Percentiles rank a stretch among this genome's conserved stretches.
phyloP scores from a whole-genome alignment of 1,140 invertebrate genomes.

The silkworm (Bombyx mori) region DNA sequence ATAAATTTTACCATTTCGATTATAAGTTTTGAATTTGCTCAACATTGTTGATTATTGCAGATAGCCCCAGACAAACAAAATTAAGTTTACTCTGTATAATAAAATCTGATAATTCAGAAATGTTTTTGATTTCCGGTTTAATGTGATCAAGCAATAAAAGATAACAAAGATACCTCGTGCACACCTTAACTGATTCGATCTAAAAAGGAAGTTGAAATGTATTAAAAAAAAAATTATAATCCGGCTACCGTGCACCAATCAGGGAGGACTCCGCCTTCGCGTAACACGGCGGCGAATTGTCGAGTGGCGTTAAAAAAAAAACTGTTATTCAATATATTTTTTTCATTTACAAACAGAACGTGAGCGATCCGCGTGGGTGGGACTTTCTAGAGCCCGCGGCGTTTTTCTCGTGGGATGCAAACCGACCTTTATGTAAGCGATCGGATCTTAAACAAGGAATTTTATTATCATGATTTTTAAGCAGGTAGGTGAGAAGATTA shows the following conservation, averaged over 20 bases:
- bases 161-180: slow-evolving; percentile 3
- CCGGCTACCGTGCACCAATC: slow-evolving; percentile 55
- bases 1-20: too few relatives aligned
- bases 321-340: slow-evolving; percentile 27
- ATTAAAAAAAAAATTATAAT: slow-evolving; percentile 29
- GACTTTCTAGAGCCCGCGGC: slow-evolving; percentile 58
- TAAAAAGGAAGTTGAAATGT: slow-evolving; percentile 8
- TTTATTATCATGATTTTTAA: slow-evolving; percentile 2
- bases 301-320: slow-evolving; percentile 42
- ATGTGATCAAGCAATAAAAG: background rate
- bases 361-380: slow-evolving; percentile 42
- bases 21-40: too few relatives aligned
- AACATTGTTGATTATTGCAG: too few relatives aligned
- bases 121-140: too few relatives aligned
- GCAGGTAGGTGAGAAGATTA: too few relatives aligned
- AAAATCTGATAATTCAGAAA: too few relatives aligned
- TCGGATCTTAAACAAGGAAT: slow-evolving; percentile 1
- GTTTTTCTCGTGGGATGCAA: slow-evolving; percentile 43
- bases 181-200: slow-evolving; percentile 14
- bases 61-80: too few relatives aligned
- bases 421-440: slow-evolving; percentile 3
- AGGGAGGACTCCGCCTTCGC: slow-evolving; percentile 45
- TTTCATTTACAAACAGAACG: slow-evolving; percentile 38
- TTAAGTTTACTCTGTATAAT: too few relatives aligned
- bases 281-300: slow-evolving; percentile 55